Evolutionary conservation across 2,113 vertebrate species (phyloP), one percentile per base, ranked within the genome.

Genomic region (Brienomyrus longianalis): DNA sequence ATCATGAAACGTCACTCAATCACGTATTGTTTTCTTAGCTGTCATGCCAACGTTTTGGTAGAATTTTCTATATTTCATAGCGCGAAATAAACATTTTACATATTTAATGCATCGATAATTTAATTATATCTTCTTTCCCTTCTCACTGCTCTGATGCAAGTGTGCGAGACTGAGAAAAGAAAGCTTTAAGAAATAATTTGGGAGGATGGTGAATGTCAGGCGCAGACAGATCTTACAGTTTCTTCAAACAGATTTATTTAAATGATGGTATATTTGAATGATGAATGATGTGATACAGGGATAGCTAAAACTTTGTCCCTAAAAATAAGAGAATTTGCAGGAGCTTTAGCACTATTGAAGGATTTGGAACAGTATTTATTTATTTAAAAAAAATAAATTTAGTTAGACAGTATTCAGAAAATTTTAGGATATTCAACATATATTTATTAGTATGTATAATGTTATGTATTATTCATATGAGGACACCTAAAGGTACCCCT

Each of bases 201-300:
- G 66, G 86, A 45, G 70, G 89, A 87, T 93, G 90, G 90, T 92
- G 93, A 89, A 92, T 90, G 91, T 89, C 39, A 77, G 89, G 86
- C 89, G 74, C 62, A 77, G 48, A 88, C 90, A 91, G 88, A 90
- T 92, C 85, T 89, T 74, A 66, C 89, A 86, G 66, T 74, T 70
- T 54, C 62, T 85, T 90, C 84, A 56, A 87, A 92, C 51, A 45
- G 50, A 48, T 70, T 87, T 74, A 90, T 93, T 92, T 90, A 51
- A 92, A 93, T 92, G 80, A 89, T 66, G 89, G 47, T 43, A 17
- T 27, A 88, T 15, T 47, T 59, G 23, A 56, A 90, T 59, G 77
- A 77, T 56, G 54, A 21, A 19, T 54, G 52, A 54, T 54, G 52
- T 80, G 88, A 43, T 88, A 86, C 17, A 15, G 31, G 39, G 89